Base-by-base conservation (phyloP, 2,888 invertebrate genomes). In the Troides helena region DNA sequence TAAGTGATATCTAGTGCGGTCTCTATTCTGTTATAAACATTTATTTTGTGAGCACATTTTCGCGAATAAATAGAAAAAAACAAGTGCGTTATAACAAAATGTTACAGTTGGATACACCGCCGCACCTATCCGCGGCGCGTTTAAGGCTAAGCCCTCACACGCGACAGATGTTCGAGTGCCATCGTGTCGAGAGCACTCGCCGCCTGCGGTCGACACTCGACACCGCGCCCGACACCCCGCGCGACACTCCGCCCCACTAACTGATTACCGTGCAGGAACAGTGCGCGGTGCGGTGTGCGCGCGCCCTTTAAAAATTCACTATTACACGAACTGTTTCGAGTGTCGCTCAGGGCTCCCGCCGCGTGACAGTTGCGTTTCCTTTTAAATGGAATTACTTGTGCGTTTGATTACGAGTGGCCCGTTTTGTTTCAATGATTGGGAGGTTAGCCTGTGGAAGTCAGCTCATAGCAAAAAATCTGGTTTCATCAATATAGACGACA, bases 101-200 rank as follows among this genome's bases (percentile, higher is more conserved):
- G 36, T 67, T 67, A 64, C 53, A 62, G 50, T 67, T 62, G 43
- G 58, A 62, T 62, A 69, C 56, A 65, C 56, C 59, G 58, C 50
- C 36, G 50, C 66, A 59, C 62, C 30, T 58, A 69, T 57, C 53
- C 66, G 64, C 59, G 67, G 59, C 61, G 62, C 60, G 69, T 68
- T 69, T 69, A 71, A 65, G 74, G 74, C 74, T 74, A 75, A 73
- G 71, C 73, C 75, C 74, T 74, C 75, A 74, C 72, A 74, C 80
- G 82, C 85, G 88, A 86, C 88, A 88, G 87, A 87, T 88, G 88
- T 85, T 86, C 81, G 79, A 88, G 87, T 75, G 80, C 72, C 72
- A 86, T 88, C 77, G 76, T 78, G 75, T 83, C 75, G 73, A 88
- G 88, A 59, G 76, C 80, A 73, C 88, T 88, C 74, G 75, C 80